Conservation (phyloP, 1,140 invertebrate species). For the Hyposmocoma kahamanoa region DNA sequence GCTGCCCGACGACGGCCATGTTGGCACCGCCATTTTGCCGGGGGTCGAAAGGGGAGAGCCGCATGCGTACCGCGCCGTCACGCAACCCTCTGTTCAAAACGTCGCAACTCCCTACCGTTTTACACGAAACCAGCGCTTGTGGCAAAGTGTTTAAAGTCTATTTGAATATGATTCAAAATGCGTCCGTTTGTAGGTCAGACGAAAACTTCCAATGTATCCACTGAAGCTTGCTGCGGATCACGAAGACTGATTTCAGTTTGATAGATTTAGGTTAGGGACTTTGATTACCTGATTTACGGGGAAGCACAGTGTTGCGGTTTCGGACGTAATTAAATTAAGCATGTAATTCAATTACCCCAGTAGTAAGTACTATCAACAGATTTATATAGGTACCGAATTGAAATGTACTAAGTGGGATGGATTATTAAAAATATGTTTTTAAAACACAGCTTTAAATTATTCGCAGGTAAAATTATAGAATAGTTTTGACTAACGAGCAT, state of each 20-base stretch:
- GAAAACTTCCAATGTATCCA: constrained; percentile 41
- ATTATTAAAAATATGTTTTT: too few species aligned
- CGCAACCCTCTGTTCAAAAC: constrained; percentile 51
- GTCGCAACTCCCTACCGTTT: constrained; percentile 42
- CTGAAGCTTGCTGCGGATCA: constrained; percentile 58
- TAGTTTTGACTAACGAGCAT: too few species aligned
- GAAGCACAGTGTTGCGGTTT: too few species aligned
- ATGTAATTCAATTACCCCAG: too few species aligned
- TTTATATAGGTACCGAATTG: too few species aligned
- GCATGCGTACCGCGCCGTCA: constrained; percentile 68
- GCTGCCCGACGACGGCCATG: constrained; percentile 66
- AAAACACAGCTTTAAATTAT: too few species aligned
- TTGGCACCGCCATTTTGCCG: constrained; percentile 66
- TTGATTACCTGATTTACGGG: neutral
- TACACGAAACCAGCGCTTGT: constrained; percentile 33
- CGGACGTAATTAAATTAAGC: too few species aligned
- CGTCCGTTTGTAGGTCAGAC: constrained; percentile 62
- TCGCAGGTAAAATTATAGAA: too few species aligned
- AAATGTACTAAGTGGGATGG: too few species aligned
- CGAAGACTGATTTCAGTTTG: constrained; percentile 51
- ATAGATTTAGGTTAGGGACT: constrained; percentile 30
- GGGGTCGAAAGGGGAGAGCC: constrained; percentile 63
- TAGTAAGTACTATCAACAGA: too few species aligned
- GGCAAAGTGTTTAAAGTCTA: constrained; percentile 32
- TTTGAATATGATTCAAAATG: constrained; percentile 31